Percentiles rank a stretch among this genome's conserved stretches.
Conservation (phyloP, 2,888 invertebrate genomes). For the Caenorhabditis auriculariae region DNA sequence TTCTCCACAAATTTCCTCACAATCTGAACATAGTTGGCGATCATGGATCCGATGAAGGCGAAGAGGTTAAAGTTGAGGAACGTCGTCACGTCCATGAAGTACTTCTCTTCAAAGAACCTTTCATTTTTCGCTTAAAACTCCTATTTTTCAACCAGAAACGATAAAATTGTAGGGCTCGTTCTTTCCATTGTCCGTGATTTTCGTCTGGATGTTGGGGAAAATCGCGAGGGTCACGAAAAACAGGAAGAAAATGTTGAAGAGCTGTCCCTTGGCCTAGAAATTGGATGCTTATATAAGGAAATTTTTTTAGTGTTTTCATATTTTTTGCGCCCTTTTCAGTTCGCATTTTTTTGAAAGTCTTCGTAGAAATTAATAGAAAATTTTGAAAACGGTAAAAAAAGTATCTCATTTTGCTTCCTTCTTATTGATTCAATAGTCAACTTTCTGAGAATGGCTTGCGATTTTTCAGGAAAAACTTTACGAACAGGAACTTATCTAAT, state of each 20-base stretch:
- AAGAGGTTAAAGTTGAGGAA: slow-evolving; percentile 90
- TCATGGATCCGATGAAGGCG: slow-evolving; percentile 86
- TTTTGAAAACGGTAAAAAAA: too few relatives aligned
- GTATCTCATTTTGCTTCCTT: too few relatives aligned
- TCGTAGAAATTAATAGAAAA: too few relatives aligned
- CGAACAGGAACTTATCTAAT: too few relatives aligned
- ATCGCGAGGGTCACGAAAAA: slow-evolving; percentile 88
- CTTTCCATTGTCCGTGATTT: slow-evolving; percentile 9
- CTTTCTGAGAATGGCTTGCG: too few relatives aligned
- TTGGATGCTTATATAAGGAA: too few relatives aligned
- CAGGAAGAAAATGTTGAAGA: slow-evolving; percentile 85
- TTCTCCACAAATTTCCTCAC: slow-evolving; percentile 5
- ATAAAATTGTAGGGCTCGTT: slow-evolving; percentile 24
- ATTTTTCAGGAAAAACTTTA: too few relatives aligned
- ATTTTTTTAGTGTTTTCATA: too few relatives aligned
- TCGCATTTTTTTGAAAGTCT: too few relatives aligned
- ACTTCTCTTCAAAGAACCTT: slow-evolving; percentile 12
- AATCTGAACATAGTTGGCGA: slow-evolving; percentile 70
- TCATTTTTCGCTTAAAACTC: background rate
- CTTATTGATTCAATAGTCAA: too few relatives aligned
- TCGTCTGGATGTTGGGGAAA: slow-evolving; percentile 78
- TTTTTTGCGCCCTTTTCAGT: too few relatives aligned
- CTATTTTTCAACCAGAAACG: slow-evolving; percentile 8
- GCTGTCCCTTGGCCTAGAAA: slow-evolving; percentile 74
- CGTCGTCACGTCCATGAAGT: slow-evolving; percentile 72